Evolutionary conservation across 2,797 vertebrate species (phyloP).

Genomic region (Pyrocephalus nanus): DNA sequence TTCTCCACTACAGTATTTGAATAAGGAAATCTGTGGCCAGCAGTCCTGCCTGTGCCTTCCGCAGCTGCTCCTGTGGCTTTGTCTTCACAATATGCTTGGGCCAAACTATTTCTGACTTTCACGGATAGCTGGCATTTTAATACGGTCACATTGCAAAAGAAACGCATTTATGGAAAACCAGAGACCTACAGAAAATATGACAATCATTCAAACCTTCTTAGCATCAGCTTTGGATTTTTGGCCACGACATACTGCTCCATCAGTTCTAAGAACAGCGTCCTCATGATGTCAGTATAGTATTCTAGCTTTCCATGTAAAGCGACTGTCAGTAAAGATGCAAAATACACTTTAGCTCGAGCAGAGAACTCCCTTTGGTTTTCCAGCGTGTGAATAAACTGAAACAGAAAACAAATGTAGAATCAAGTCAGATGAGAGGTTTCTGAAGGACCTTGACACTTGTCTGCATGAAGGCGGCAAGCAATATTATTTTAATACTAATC

Average conservation of each 20-base stretch:
- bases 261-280: conserved; percentile 91
- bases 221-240: conserved; percentile 98
- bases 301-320: conserved; percentile 97
- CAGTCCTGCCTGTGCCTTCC: background rate
- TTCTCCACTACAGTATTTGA: background rate
- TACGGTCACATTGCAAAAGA: background rate
- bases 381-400: conserved; percentile 93
- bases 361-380: conserved; percentile 95
- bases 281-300: conserved; percentile 98
- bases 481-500: background rate
- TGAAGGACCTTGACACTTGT: background rate
- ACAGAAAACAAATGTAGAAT: conserved; percentile 14
- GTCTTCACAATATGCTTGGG: background rate
- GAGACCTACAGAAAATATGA: background rate
- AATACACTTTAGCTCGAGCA: conserved; percentile 93
- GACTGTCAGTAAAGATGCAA: conserved; percentile 93
- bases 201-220: conserved; percentile 85
- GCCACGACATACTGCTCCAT: conserved; percentile 97
- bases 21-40: background rate
- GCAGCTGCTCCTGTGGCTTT: background rate
- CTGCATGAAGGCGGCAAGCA: background rate
- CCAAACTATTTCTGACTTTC: background rate
- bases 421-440: background rate
- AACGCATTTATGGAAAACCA: background rate
- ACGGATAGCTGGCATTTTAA: background rate